phyloP scores from a whole-genome alignment of 1,140 invertebrate species.

The Thaumetopoea pityocampa region DNA sequence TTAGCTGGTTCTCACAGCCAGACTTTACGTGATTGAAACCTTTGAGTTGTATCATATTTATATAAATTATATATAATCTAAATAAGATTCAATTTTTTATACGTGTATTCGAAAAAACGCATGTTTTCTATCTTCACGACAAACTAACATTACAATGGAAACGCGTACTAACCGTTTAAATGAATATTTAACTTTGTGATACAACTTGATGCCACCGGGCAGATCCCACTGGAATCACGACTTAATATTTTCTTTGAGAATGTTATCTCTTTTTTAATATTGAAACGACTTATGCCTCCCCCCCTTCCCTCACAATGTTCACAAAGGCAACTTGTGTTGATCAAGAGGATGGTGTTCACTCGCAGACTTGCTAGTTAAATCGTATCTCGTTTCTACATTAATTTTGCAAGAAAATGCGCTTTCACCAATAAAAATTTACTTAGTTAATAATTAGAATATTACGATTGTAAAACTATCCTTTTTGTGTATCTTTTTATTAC shows the following conservation, averaged over 20 bases:
- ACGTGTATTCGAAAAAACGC: no score
- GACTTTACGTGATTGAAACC: no score
- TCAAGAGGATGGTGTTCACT: slow-evolving; percentile 23
- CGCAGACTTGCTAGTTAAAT: slow-evolving; percentile 3
- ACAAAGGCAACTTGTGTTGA: slow-evolving; percentile 55
- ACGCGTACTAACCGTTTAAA: slow-evolving; percentile 41
- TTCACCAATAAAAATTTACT: no score
- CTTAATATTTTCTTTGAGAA: slow-evolving; percentile 73
- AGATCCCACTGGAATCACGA: slow-evolving; percentile 55
- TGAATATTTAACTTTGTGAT: slow-evolving; percentile 69
- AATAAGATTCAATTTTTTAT: no score
- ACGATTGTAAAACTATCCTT: no score
- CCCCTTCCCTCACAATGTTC: slow-evolving; percentile 47
- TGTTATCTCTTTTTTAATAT: slow-evolving; percentile 71
- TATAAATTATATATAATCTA: no score
- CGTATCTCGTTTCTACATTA: slow-evolving; percentile 12
- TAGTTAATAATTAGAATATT: no score
- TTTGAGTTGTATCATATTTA: no score
- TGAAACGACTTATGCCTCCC: slow-evolving; percentile 62
- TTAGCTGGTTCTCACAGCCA: no score
- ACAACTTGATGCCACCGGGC: slow-evolving; percentile 65
- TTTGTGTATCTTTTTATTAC: no score
- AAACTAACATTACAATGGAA: slow-evolving; percentile 53
- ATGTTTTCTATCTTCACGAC: no score
- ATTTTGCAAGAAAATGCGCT: slow-evolving; percentile 17